Base-by-base conservation (phyloP, 1,140 invertebrate species). In the Diprion similis region DNA sequence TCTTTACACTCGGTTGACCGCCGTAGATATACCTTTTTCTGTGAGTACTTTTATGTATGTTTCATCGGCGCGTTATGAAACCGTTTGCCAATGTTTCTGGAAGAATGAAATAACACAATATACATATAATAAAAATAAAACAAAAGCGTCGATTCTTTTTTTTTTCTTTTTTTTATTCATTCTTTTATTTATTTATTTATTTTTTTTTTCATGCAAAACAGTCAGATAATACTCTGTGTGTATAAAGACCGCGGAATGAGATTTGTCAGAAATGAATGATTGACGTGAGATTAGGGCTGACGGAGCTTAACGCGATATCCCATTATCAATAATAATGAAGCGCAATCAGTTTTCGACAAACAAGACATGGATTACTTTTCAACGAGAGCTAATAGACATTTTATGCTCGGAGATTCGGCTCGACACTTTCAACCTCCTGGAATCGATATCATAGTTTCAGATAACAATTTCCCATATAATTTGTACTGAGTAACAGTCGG, bases 271-370 rank as follows among this genome's bases (percentile, higher is more conserved):
- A 59, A 59, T 59, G n/a, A 59, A 13, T 59, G 51, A 59, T 59
- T 59, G 51, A 59, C 51, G 51, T 59, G 51, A 59, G 51, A 59
- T 59, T 59, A 59, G 51, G 6, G 7, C n/a, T 37, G 24, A 37
- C n/a, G 11, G 51, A 59, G 51, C 51, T 59, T 59, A 59, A 59
- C 6, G 11, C 51, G 51, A 13, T 59, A 59, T 59, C 51, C 6
- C 51, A 59, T 59, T 59, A 8, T 59, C 51, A 59, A 59, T 59
- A 59, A 59, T 59, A 59, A 59, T 17, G 51, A 59, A 59, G 51
- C 51, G 51, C 51, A 59, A 59, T 59, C 51, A 59, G 51, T 59
- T 59, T 17, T 15, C n/a, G n/a, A 17, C 51, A 59, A 59, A 59
- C 51, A 59, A 59, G n/a, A 4, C 11, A 59, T 59, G 51, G 51